These are phyloP conservation scores for Apostichopus parvimensis DNA, from an alignment of 35 echinoderm and acorn worm genomes.

Conservation along the genomic window DNA sequence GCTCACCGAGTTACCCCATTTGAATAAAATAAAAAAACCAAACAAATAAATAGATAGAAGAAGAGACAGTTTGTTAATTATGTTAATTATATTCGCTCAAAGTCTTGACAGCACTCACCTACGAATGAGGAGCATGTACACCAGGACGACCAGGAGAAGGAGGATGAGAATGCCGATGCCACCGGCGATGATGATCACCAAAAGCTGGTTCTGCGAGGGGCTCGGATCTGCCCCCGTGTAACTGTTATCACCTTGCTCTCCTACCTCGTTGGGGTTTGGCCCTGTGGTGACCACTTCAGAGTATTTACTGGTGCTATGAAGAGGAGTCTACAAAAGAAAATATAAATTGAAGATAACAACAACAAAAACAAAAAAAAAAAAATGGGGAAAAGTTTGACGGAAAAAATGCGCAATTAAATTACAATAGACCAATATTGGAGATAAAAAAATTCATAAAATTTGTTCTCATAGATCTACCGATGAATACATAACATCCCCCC, in stretches of 20 bases:
- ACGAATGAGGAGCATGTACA: conserved; percentile 39
- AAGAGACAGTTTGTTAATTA: too few species aligned
- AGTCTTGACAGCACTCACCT: conserved; percentile 40
- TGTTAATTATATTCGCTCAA: too few species aligned
- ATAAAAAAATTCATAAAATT: too few species aligned
- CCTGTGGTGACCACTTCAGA: conserved; percentile 45
- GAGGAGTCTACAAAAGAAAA: conserved; percentile 40
- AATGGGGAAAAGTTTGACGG: background rate
- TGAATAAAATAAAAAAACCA: too few species aligned
- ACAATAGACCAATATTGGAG: too few species aligned
- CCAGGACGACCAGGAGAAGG: conserved; percentile 60
- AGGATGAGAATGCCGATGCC: conserved; percentile 58
- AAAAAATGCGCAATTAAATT: too few species aligned
- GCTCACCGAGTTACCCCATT: too few species aligned
- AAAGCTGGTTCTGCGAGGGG: background rate
- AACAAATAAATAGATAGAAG: too few species aligned
- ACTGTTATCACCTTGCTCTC: background rate
- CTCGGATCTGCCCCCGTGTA: background rate
- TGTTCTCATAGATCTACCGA: too few species aligned
- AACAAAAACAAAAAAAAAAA: background rate
- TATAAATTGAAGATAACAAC: background rate
- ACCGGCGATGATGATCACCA: conserved; percentile 46
- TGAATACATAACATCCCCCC: too few species aligned
- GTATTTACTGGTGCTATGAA: conserved; percentile 63
- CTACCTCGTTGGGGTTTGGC: background rate